Evolutionary conservation across 2,797 vertebrate species (phyloP).

Genomic region (Hemitrygon akajei): DNA sequence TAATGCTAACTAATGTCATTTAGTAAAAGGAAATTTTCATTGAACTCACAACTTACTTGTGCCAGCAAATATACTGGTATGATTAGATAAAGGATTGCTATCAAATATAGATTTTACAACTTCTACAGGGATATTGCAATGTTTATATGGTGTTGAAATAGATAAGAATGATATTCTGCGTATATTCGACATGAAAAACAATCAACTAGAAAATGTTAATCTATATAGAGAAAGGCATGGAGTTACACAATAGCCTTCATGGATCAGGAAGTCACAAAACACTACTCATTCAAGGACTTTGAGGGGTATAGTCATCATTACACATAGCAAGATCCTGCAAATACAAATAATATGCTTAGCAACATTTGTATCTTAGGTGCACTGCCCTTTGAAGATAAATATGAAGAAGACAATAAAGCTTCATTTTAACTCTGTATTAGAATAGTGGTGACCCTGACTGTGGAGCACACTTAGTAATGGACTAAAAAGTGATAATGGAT

Average conservation of each 20-base stretch:
- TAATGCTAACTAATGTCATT: neutral
- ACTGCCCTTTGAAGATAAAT: neutral
- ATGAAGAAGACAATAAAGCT: neutral
- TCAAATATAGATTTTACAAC: neutral
- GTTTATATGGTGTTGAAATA: neutral
- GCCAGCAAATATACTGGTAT: neutral
- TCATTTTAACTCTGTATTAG: neutral
- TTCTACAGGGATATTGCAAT: neutral
- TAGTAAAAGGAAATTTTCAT: neutral
- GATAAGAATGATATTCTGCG: neutral
- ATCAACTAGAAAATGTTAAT: neutral
- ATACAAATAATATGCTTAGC: neutral
- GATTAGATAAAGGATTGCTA: neutral
- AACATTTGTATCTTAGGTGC: neutral
- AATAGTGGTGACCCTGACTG: neutral
- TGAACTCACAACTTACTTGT: neutral
- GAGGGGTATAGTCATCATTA: neutral
- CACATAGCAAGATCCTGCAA: neutral
- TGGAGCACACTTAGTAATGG: neutral
- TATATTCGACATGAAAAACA: neutral
- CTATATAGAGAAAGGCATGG: neutral
- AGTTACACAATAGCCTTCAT: neutral
- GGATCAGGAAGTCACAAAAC: neutral
- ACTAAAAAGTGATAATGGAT: neutral
- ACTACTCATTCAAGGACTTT: neutral